Conservation (phyloP, 2,797 vertebrate species). For the Leptoclinus maculatus region DNA sequence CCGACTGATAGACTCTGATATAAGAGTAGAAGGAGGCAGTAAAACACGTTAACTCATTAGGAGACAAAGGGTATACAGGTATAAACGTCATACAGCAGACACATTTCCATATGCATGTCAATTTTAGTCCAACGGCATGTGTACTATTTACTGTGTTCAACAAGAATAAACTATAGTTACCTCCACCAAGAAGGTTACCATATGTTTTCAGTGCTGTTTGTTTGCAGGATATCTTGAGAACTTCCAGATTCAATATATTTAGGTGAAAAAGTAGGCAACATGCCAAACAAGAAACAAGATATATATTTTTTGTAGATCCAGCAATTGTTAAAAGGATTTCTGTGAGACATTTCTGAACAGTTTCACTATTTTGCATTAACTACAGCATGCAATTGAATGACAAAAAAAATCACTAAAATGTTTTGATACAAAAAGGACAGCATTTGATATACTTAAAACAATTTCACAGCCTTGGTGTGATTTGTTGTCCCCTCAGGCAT, state of each 20-base stretch:
- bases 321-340: not conserved
- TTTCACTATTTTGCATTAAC: too few relatives aligned
- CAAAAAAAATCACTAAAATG: not conserved
- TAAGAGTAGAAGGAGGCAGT: not conserved
- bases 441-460: too few relatives aligned
- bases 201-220: not conserved
- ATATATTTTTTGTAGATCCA: not conserved
- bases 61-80: not conserved
- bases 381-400: not conserved
- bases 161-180: not conserved
- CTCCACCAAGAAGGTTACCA: not conserved
- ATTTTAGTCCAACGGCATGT: not conserved
- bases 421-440: too few relatives aligned
- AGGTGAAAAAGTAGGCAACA: not conserved
- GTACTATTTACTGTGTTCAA: not conserved
- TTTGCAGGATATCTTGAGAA: not conserved
- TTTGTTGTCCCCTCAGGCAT: not conserved
- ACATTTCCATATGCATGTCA: not conserved
- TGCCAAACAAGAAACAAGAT: not conserved
- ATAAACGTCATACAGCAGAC: not conserved
- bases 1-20: slow-evolving; percentile 11
- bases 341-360: not conserved
- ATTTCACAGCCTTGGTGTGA: too few relatives aligned
- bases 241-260: not conserved
- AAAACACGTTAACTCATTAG: slow-evolving; percentile 8